phyloP scores from a whole-genome alignment of 2,113 vertebrate species.

The Xiphorhynchus elegans region DNA sequence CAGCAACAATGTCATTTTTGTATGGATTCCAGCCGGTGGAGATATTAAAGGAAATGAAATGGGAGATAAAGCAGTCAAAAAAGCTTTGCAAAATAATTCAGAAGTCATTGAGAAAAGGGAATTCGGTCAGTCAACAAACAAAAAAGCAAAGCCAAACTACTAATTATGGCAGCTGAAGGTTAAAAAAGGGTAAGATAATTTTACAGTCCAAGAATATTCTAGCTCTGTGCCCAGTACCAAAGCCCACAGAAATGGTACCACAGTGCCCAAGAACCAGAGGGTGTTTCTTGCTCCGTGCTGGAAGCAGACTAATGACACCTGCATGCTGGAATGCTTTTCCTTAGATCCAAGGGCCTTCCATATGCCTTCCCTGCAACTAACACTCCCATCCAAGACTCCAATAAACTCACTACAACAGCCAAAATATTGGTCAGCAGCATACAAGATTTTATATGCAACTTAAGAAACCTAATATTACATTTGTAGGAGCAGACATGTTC shows the following conservation, averaged over 20 bases:
- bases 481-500: not conserved
- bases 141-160: conserved; percentile 20
- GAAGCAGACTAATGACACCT: not conserved
- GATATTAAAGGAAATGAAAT: conserved; percentile 78
- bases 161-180: conserved; percentile 51
- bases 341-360: not conserved
- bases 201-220: not conserved
- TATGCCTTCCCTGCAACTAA: not conserved
- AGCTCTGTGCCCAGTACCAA: not conserved
- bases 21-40: conserved; percentile 63
- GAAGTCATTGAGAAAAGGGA: conserved; percentile 62
- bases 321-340: not conserved
- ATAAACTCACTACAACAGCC: not conserved
- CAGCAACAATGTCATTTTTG: conserved; percentile 74
- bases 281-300: fast-evolving
- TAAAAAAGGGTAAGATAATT: conserved; percentile 36
- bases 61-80: conserved; percentile 74
- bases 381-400: not conserved
- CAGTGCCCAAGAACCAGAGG: not conserved
- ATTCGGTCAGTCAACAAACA: conserved; percentile 54
- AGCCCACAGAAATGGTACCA: not conserved
- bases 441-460: not conserved
- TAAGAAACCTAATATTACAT: not conserved
- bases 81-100: conserved; percentile 73
- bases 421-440: not conserved